Percentiles rank a stretch among this genome's conserved stretches.
Evolutionary conservation across 2,888 invertebrate species (phyloP).

Genomic region (Thecocarcelia acutangulata): DNA sequence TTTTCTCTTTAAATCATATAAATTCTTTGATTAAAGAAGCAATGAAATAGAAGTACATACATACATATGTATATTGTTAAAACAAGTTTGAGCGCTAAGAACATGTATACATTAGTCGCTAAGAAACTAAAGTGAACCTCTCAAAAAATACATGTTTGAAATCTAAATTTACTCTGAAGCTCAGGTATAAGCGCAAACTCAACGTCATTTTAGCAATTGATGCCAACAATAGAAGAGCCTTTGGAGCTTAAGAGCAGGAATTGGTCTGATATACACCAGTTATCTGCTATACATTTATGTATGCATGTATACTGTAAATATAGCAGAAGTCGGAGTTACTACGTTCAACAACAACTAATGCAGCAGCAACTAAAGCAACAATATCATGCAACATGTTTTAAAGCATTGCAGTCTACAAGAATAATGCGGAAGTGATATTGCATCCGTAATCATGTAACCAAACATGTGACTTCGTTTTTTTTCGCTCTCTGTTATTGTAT

Average conservation of each 20-base stretch:
- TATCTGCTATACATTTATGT: too few species aligned
- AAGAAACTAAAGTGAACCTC: constrained; percentile 15
- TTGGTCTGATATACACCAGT: constrained; percentile 19
- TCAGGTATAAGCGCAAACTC: constrained; percentile 1
- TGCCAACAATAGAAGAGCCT: constrained; percentile 32
- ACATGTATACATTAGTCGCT: constrained; percentile 19
- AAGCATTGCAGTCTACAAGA: constrained; percentile 71
- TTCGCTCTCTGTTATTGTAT: constrained; percentile 45
- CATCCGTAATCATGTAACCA: constrained; percentile 70
- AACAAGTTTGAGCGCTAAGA: constrained; percentile 43
- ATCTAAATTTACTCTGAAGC: constrained; percentile 36
- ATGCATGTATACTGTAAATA: constrained; percentile 4
- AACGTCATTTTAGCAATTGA: constrained; percentile 60
- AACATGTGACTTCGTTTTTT: constrained; percentile 68
- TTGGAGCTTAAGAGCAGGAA: constrained; percentile 40
- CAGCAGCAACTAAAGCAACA: constrained; percentile 53
- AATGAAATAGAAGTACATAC: not conserved
- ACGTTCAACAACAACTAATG: constrained; percentile 28
- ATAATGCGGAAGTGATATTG: constrained; percentile 70
- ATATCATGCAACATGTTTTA: constrained; percentile 69
- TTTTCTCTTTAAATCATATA: constrained; percentile 37
- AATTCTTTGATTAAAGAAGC: constrained; percentile 21
- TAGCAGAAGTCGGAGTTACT: constrained; percentile 45
- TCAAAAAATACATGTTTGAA: constrained; percentile 6
- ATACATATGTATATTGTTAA: constrained; percentile 15